These are phyloP conservation scores for Triplophysa yarkandensis DNA, from an alignment of 2,797 vertebrate species.

Conservation along the genomic window DNA sequence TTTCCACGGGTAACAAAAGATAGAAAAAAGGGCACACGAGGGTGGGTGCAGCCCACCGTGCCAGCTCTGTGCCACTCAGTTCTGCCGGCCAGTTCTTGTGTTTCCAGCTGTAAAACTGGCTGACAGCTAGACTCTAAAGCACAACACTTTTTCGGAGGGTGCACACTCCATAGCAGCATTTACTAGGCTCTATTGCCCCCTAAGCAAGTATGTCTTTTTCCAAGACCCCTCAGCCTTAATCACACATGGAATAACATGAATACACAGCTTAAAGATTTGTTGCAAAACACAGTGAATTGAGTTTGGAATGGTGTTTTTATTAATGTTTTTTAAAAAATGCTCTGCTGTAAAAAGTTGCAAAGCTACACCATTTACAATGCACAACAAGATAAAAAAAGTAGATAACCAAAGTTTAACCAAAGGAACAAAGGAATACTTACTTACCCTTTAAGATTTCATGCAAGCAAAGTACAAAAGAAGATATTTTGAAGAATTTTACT, in stretches of 20 bases:
- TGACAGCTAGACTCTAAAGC: slow-evolving; percentile 72
- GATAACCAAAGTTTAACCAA: no score
- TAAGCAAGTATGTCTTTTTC: slow-evolving; percentile 55
- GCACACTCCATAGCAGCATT: slow-evolving; percentile 71
- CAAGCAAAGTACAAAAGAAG: no score
- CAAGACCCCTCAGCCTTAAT: slow-evolving; percentile 26
- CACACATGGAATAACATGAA: slow-evolving; percentile 40
- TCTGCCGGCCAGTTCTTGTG: slow-evolving; percentile 76
- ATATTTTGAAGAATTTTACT: no score
- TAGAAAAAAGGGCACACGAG: slow-evolving; percentile 72
- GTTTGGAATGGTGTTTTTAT: no score
- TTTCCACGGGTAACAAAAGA: slow-evolving; percentile 78
- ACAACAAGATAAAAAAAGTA: no score
- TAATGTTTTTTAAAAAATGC: no score
- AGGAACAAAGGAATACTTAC: no score
- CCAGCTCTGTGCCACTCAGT: slow-evolving; percentile 71
- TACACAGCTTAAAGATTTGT: slow-evolving; percentile 37
- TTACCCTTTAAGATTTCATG: no score
- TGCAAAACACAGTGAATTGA: slow-evolving; percentile 1
- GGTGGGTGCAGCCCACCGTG: slow-evolving; percentile 67
- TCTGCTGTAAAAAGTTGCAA: no score
- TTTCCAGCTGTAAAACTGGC: slow-evolving; percentile 80
- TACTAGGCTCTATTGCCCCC: slow-evolving; percentile 63
- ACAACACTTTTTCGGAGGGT: slow-evolving; percentile 62
- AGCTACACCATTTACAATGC: no score